Evolutionary conservation across 2,113 vertebrate genomes (phyloP).

Genomic region (Hydrochoerus hydrochaeris): DNA sequence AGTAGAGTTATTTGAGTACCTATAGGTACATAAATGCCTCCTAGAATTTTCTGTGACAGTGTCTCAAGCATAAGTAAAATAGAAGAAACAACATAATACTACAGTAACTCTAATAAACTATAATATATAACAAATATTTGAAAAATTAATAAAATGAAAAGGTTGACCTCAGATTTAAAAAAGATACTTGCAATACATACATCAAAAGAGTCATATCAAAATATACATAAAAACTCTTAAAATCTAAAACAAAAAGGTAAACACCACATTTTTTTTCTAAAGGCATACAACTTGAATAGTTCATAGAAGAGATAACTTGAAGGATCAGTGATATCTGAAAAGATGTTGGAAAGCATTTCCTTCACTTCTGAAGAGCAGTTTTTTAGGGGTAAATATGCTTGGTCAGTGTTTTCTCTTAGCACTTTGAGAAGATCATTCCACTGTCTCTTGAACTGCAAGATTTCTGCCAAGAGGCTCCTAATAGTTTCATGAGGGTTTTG

Average conservation of each 20-base stretch:
- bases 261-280: neutral
- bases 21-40: neutral
- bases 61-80: neutral
- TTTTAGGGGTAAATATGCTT: neutral
- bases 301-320: neutral
- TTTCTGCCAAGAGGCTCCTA: neutral
- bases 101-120: neutral
- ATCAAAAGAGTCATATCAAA: neutral
- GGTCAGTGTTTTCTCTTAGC: neutral
- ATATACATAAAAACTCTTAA: neutral
- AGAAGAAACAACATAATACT: neutral
- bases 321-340: neutral
- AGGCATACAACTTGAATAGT: neutral
- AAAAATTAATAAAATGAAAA: conserved; percentile 31
- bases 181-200: neutral
- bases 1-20: neutral
- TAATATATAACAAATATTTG: neutral
- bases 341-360: neutral
- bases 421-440: neutral
- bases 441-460: neutral
- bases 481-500: neutral
- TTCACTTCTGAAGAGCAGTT: neutral
- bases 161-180: neutral
- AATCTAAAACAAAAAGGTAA: neutral
- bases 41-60: neutral